phyloP scores from a whole-genome alignment of 2,113 vertebrate genomes.

The Himantopus leucocephalus region DNA sequence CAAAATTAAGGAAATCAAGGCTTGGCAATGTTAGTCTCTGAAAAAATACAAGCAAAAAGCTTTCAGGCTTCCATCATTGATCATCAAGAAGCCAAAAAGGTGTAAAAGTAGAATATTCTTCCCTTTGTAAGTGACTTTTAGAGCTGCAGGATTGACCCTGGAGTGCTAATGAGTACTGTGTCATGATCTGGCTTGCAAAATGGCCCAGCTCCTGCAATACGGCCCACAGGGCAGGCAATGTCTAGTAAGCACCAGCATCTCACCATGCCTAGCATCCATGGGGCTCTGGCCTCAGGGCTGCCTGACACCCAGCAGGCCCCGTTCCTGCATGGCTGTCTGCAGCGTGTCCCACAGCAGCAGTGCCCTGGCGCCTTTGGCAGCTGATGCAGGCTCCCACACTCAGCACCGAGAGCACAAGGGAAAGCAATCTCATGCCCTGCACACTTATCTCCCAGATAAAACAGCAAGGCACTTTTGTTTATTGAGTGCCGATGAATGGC shows the following conservation, averaged over 20 bases:
- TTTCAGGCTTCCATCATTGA: neutral
- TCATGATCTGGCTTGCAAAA: neutral
- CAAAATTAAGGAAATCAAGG: neutral
- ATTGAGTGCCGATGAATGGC: constrained; percentile 31
- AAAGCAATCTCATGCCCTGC: neutral
- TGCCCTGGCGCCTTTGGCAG: neutral
- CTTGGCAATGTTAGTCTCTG: neutral
- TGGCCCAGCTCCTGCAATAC: neutral
- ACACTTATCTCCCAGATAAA: constrained; percentile 11
- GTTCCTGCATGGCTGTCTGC: accelerated
- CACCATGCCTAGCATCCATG: accelerated
- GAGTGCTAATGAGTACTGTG: neutral
- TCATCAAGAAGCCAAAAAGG: neutral
- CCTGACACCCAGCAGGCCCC: neutral
- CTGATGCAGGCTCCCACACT: neutral
- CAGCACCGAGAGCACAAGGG: neutral
- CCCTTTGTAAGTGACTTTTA: neutral
- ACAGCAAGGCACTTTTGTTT: constrained; percentile 17
- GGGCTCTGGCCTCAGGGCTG: neutral
- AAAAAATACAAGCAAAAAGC: neutral
- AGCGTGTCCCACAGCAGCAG: neutral
- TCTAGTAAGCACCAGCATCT: neutral
- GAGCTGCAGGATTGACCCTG: neutral
- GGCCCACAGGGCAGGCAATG: neutral
- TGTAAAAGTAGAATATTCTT: neutral